phyloP scores from a whole-genome alignment of 2,113 vertebrate species.

The Synchiropus splendidus region DNA sequence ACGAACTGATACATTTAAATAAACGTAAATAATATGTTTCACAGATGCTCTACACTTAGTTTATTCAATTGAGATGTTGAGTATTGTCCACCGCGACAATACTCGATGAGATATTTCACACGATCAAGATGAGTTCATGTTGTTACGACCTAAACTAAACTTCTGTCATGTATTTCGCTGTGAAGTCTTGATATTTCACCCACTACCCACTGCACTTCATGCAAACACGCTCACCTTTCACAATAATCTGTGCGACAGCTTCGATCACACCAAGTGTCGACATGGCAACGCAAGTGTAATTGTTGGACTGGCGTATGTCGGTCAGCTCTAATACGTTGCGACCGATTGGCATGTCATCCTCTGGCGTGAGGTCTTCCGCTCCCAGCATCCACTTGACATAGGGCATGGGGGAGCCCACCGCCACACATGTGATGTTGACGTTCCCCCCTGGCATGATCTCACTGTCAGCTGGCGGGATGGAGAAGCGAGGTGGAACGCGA shows the following conservation, averaged over 20 bases:
- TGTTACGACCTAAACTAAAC: too few species aligned
- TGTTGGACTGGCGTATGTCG: slow-evolving; percentile 94
- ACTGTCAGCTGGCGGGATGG: slow-evolving; percentile 93
- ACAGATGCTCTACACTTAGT: too few species aligned
- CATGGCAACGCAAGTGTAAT: slow-evolving; percentile 99
- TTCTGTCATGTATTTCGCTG: too few species aligned
- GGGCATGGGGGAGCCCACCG: slow-evolving; percentile 96
- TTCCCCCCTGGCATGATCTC: slow-evolving; percentile 98
- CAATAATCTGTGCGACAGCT: slow-evolving; percentile 92
- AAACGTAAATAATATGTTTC: too few species aligned
- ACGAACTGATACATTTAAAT: too few species aligned
- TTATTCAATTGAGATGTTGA: too few species aligned
- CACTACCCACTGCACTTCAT: too few species aligned
- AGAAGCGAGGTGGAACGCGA: slow-evolving; percentile 92
- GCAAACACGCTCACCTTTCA: slow-evolving; percentile 79
- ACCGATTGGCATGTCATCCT: slow-evolving; percentile 98
- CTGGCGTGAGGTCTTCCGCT: slow-evolving; percentile 93
- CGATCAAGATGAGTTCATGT: too few species aligned
- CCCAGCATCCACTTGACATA: slow-evolving; percentile 99
- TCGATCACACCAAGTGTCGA: slow-evolving; percentile 97
- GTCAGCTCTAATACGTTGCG: slow-evolving; percentile 94
- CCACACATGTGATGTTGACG: slow-evolving; percentile 96
- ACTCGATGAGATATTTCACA: too few species aligned
- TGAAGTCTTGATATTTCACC: too few species aligned
- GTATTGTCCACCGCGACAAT: too few species aligned